Evolutionary conservation across 1,140 invertebrate species (phyloP), one percentile per base, ranked within the genome.

Genomic region (Leptinotarsa defecta): DNA sequence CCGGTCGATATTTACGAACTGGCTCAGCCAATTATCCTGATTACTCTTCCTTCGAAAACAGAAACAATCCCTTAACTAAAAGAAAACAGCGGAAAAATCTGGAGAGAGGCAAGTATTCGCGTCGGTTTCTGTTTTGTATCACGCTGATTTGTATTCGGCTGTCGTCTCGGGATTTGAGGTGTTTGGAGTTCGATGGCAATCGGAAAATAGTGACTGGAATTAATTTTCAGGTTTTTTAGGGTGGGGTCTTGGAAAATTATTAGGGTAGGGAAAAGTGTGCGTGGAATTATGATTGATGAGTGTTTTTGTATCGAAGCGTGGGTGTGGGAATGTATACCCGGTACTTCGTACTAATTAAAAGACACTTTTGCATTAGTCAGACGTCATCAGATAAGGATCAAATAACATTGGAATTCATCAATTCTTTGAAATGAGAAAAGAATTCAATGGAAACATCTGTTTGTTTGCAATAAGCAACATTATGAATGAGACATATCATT

Each of bases 11-110:
- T 57, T 57, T 8, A 57, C 52, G 17, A 19, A 19, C 17, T 57
- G 52, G 52, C 52, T 57, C 52, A 57, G n/a, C 52, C 52, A 57
- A 57, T 57, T 57, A 57, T 57, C 52, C n/a, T 57, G 52, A 57
- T 57, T 57, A 57, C 52, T 17, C 17, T 57, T 57, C 52, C n/a
- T 57, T 57, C 52, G 52, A 6, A 57, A 57, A 15, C 52, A 4
- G n/a, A 15, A 57, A 57, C 52, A 57, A 57, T 57, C 4, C 52
- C 4, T 4, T n/a, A 57, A 57, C 15, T 6, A 5, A 57, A 19
- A 15, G 52, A 57, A 57, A 57, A 57, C 15, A 43, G 8, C 34
- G 13, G n/a, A 57, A 57, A 57, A 57, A 57, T 17, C 52, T 57
- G 4, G 52, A 57, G n/a, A 19, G 15, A 4, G 15, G 52, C 52